phyloP scores from a whole-genome alignment of 2,888 invertebrate genomes.

The Limnephilus lunatus region DNA sequence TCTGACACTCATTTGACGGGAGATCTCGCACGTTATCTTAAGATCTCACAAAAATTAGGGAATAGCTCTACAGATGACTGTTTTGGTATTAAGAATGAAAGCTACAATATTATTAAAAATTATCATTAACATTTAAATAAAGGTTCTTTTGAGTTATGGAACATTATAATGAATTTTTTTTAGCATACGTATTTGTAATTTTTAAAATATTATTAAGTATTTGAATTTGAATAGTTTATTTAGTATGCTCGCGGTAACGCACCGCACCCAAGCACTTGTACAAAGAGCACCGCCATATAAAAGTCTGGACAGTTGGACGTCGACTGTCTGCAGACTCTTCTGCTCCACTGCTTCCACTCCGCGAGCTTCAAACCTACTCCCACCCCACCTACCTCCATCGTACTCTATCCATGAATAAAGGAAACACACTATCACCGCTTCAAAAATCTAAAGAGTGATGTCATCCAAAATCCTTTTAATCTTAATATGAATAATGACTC shows the following conservation, averaged over 20 bases:
- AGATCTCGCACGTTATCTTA: too few relatives aligned
- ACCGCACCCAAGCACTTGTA: not conserved
- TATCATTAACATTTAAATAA: too few relatives aligned
- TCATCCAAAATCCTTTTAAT: too few relatives aligned
- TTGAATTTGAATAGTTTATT: not conserved
- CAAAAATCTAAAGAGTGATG: too few relatives aligned
- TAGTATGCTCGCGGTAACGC: conserved; percentile 6
- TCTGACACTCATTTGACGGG: too few relatives aligned
- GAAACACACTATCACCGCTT: not conserved
- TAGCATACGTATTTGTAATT: too few relatives aligned
- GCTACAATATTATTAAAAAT: too few relatives aligned
- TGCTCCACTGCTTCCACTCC: conserved; percentile 60
- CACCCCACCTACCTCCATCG: conserved; percentile 45
- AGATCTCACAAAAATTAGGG: too few relatives aligned
- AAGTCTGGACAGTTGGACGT: conserved; percentile 57
- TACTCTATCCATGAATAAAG: conserved; percentile 62
- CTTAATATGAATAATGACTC: too few relatives aligned
- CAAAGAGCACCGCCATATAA: conserved; percentile 37
- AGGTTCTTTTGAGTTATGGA: not conserved
- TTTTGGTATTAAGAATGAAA: too few relatives aligned
- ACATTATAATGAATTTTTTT: not conserved
- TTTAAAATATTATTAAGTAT: not conserved
- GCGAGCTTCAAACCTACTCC: conserved; percentile 60
- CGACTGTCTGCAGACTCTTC: conserved; percentile 62
- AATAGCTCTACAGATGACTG: too few relatives aligned